These are phyloP conservation scores for Yponomeuta evonymella DNA, from an alignment of 2,888 invertebrate genomes.

Conservation along the genomic window DNA sequence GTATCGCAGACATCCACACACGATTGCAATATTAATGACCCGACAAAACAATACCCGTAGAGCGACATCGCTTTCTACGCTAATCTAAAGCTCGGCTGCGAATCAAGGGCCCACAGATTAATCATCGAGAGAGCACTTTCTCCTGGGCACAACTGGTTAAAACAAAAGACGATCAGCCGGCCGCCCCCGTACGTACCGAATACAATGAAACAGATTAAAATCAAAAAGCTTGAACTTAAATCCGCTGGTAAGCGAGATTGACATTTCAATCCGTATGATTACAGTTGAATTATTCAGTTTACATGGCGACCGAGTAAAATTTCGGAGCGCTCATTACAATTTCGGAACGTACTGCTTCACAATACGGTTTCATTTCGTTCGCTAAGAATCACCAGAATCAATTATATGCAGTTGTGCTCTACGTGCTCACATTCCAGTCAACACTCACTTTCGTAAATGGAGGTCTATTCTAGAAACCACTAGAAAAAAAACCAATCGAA, in stretches of 20 bases:
- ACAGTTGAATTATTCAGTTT: not conserved
- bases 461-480: not conserved
- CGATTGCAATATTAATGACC: not conserved
- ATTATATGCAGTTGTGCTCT: too few relatives aligned
- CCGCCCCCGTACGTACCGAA: not conserved
- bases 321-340: not conserved
- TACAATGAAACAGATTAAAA: constrained; percentile 1
- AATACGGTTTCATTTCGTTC: too few relatives aligned
- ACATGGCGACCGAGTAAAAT: not conserved
- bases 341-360: too few relatives aligned
- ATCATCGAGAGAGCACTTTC: constrained; percentile 5
- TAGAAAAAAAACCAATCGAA: not conserved
- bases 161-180: constrained; percentile 4
- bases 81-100: not conserved
- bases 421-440: too few relatives aligned
- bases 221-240: not conserved
- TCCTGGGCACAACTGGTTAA: not conserved
- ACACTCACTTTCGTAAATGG: too few relatives aligned
- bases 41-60: not conserved
- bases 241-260: not conserved
- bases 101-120: not conserved
- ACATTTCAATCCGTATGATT: not conserved
- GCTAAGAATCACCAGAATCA: too few relatives aligned
- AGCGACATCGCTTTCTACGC: not conserved
- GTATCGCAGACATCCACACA: not conserved